Evolutionary conservation across 2,888 invertebrate genomes (phyloP).

Genomic region (Zele albiditarsus): DNA sequence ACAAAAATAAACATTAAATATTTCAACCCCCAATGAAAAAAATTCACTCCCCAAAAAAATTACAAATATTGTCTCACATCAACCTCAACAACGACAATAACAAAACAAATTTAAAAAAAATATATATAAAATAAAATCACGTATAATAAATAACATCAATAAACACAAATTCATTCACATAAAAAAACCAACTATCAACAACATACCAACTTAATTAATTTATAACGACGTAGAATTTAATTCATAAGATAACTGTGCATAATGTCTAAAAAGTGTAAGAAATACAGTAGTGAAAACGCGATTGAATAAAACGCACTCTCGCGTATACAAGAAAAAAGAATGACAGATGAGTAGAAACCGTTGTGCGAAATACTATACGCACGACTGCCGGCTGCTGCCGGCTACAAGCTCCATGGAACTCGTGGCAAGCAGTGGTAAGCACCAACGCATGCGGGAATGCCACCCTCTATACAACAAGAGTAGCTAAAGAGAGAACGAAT

Average conservation of each 20-base stretch:
- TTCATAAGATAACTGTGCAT: too few relatives aligned
- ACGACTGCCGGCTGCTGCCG: slow-evolving; percentile 33
- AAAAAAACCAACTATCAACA: not conserved
- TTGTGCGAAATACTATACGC: slow-evolving; percentile 28
- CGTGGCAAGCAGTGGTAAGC: slow-evolving; percentile 38
- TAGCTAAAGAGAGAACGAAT: not conserved
- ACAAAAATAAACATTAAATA: too few relatives aligned
- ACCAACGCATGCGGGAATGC: slow-evolving; percentile 5
- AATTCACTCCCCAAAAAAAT: too few relatives aligned
- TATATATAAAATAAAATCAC: not conserved
- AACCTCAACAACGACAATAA: too few relatives aligned
- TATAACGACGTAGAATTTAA: too few relatives aligned
- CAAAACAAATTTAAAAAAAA: too few relatives aligned
- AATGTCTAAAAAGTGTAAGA: not conserved
- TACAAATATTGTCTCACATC: too few relatives aligned
- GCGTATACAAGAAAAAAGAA: not conserved
- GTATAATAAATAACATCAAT: not conserved
- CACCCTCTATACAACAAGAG: not conserved
- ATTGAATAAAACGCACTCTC: not conserved
- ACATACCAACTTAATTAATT: too few relatives aligned
- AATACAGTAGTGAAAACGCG: not conserved
- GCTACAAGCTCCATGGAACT: slow-evolving; percentile 27
- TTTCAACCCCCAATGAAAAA: too few relatives aligned
- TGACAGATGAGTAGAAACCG: slow-evolving; percentile 19
- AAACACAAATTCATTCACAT: not conserved